A percentile compares a stretch with the other conserved stretches of the same genome.
Conservation (phyloP, 2,113 vertebrate species). For the Chunga burmeisteri region DNA sequence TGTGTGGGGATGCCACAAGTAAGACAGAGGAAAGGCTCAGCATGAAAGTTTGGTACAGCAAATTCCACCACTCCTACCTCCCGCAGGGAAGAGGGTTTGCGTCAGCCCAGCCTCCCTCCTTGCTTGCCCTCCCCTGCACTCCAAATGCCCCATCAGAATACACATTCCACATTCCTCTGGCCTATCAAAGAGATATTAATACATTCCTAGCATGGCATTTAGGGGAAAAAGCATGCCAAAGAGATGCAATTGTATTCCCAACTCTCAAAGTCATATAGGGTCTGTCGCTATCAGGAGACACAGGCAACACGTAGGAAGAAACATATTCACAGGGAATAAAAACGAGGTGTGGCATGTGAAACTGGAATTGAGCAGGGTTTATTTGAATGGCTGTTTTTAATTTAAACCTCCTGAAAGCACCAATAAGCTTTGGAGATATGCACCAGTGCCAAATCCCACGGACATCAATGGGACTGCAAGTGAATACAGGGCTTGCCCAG, state of each 20-base stretch:
- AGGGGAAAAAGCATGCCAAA: not conserved
- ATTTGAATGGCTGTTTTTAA: not conserved
- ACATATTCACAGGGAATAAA: not conserved
- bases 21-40: not conserved
- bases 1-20: not conserved
- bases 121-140: conserved; percentile 29
- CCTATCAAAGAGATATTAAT: conserved; percentile 66
- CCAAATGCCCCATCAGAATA: conserved; percentile 18
- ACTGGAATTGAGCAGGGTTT: not conserved
- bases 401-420: not conserved
- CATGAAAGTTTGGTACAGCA: conserved; percentile 7
- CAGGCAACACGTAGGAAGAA: not conserved
- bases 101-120: not conserved
- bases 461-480: not conserved
- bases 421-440: not conserved
- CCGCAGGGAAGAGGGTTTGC: conserved; percentile 37
- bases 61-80: conserved; percentile 45
- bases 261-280: not conserved
- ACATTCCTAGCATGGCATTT: conserved; percentile 65
- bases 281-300: not conserved
- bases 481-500: accelerated
- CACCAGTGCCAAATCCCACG: not conserved
- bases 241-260: not conserved
- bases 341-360: not conserved
- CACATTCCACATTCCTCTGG: conserved; percentile 63